Conservation (phyloP, 2,797 vertebrate genomes). For the Karalla daura region DNA sequence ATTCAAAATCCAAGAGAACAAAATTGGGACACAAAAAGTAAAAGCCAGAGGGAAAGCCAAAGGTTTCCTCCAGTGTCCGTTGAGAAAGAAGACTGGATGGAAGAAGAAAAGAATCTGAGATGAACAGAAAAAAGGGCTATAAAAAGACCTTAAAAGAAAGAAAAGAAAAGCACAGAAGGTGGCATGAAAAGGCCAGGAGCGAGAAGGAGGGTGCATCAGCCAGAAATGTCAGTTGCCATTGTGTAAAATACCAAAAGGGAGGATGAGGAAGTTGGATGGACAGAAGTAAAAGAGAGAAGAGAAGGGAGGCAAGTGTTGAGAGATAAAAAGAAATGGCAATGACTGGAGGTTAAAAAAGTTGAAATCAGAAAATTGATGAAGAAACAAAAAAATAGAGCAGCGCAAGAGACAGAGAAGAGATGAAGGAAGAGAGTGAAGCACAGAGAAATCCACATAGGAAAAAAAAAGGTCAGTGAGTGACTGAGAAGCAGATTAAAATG, state of each 20-base stretch:
- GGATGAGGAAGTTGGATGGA: conserved; percentile 15
- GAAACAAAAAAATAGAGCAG: background rate
- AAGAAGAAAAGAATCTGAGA: conserved; percentile 14
- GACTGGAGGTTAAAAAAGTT: background rate
- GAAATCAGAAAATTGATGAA: conserved; percentile 1
- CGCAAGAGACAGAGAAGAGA: background rate
- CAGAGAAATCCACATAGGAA: background rate
- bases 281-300: background rate
- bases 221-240: conserved; percentile 68
- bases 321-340: background rate
- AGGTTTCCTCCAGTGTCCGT: conserved; percentile 23
- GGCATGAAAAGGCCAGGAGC: conserved; percentile 51
- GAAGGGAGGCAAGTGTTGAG: conserved; percentile 1
- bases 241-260: conserved; percentile 54
- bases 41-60: conserved; percentile 28
- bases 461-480: conserved; percentile 35
- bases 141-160: conserved; percentile 7
- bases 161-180: conserved; percentile 4
- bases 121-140: conserved; percentile 5
- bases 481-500: conserved; percentile 51
- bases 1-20: background rate
- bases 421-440: background rate
- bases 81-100: conserved; percentile 9
- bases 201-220: conserved; percentile 31
- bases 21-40: background rate